Evolutionary conservation across 2,113 vertebrate genomes (phyloP).

Genomic region (Typhlomys cinereus): DNA sequence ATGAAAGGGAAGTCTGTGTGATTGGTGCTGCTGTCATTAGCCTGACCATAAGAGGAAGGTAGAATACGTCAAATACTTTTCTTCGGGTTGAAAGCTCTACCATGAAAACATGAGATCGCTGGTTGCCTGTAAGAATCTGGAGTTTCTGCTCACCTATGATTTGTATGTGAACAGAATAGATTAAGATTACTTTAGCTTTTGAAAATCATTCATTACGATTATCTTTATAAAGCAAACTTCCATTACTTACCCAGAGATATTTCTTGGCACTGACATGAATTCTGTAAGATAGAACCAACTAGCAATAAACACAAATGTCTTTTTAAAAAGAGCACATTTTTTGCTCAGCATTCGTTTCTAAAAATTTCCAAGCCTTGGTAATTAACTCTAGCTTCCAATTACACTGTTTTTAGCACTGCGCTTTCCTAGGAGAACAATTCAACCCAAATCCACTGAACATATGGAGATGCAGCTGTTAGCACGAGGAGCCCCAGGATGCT

Average conservation of each 20-base stretch:
- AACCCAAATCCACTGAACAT: conserved; percentile 48
- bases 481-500: background rate
- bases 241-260: conserved; percentile 28
- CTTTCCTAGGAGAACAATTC: conserved; percentile 53
- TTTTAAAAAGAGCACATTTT: background rate
- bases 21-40: background rate
- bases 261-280: background rate
- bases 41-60: background rate
- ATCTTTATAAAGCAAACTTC: background rate
- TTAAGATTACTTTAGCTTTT: background rate
- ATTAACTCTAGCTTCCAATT: conserved; percentile 69
- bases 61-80: background rate
- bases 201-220: background rate
- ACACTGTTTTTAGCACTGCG: conserved; percentile 49
- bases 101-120: background rate
- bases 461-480: conserved; percentile 46
- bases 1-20: background rate
- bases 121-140: background rate
- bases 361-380: conserved; percentile 59
- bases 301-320: background rate
- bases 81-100: background rate
- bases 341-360: conserved; percentile 38
- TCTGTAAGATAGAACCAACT: background rate
- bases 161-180: background rate
- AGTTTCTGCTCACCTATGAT: background rate